Evolutionary conservation across 2,888 invertebrate genomes (phyloP), one percentile per base, ranked within the genome.

Genomic region (Diploptera punctata): DNA sequence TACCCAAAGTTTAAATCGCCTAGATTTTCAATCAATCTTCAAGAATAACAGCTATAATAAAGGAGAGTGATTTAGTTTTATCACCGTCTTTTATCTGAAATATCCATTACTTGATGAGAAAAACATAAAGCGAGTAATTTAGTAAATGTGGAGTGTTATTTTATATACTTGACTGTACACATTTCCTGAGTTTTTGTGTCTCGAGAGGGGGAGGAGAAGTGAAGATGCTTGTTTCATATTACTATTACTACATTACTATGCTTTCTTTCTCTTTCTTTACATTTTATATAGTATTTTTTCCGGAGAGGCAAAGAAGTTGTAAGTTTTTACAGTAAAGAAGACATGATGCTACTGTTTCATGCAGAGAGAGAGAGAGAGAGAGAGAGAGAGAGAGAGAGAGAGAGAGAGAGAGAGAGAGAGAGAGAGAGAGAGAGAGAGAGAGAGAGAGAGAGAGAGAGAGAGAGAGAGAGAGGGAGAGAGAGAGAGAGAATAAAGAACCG

Each of bases 211-310:
- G 9, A 47, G 29, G n/a, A 47, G 26, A 47, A 65, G 47, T 65
- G 47, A 65, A 65, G 44, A 65, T 47, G 47, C 65, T 43, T 65
- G 47, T 65, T 33, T 61, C 47, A 65, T 65, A 47, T 47, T 65
- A 65, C 29, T 65, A 47, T 65, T 47, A 65, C 65, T 26, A 65
- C 29, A 65, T 44, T 65, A 65, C 65, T 65, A 26, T 29, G 29
- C 18, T 65, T 29, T 2, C 38, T 44, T 3, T 65, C 47, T 65
- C 65, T 44, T 44, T 65, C n/a, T 65, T 13, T 57, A 13, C 57
- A 29, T 9, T 57, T 52, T 52, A 52, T 57, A 31, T 29, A 31
- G 13, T 54, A 21, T 54, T 57, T 57, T 29, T 24, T 16, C 9
- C 16, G 47, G 47, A 13, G 38, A 13, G 38, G 38, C 38, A n/a